Evolutionary conservation across 1,140 invertebrate genomes (phyloP).

Genomic region (Nebria ingens): DNA sequence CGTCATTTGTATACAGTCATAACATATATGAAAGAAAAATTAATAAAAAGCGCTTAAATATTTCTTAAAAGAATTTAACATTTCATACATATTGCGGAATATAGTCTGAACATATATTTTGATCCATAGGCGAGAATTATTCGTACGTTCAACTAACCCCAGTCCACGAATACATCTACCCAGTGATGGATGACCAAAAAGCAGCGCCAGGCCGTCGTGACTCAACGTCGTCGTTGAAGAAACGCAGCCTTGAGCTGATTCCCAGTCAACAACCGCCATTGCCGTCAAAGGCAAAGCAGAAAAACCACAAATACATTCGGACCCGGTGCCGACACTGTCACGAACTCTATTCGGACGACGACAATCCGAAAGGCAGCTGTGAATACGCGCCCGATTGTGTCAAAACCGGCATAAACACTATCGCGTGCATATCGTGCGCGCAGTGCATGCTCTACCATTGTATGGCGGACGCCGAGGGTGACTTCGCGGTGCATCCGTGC

Average conservation of each 20-base stretch:
- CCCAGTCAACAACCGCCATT: constrained; percentile 19
- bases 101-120: too few relatives aligned
- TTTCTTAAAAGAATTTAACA: too few relatives aligned
- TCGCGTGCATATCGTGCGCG: constrained; percentile 77
- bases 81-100: too few relatives aligned
- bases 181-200: constrained; percentile 55
- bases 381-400: constrained; percentile 81
- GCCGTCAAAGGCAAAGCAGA: constrained; percentile 31
- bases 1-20: too few relatives aligned
- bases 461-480: constrained; percentile 75
- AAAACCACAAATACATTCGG: constrained; percentile 23
- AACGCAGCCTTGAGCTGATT: constrained; percentile 33
- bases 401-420: constrained; percentile 64
- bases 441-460: constrained; percentile 81
- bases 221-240: constrained; percentile 49
- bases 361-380: constrained; percentile 73
- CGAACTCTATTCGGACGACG: constrained; percentile 63
- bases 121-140: constrained; percentile 52
- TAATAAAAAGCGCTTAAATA: too few relatives aligned
- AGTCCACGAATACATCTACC: constrained; percentile 74
- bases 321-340: constrained; percentile 48
- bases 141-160: constrained; percentile 79
- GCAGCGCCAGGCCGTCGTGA: constrained; percentile 37
- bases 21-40: too few relatives aligned
- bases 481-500: constrained; percentile 70